Conservation (phyloP, 1,140 invertebrate species). For the Leptopilina clavipes region DNA sequence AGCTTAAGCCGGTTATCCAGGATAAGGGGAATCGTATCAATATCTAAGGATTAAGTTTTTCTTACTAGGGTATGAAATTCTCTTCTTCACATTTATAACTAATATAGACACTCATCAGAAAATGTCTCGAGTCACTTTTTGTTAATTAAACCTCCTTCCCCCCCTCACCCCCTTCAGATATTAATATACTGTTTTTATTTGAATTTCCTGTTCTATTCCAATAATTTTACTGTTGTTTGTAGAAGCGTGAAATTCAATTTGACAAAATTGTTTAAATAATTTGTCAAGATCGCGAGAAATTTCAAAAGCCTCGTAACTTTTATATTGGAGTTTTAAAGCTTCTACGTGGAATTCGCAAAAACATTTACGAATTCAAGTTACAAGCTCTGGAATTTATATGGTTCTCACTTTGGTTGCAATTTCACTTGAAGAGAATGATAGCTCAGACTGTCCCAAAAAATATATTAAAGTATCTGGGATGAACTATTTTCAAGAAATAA, state of each 20-base stretch:
- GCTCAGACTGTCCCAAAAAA: background rate
- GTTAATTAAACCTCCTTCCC: background rate
- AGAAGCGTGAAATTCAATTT: background rate
- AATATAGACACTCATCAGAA: background rate
- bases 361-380: constrained; percentile 20
- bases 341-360: constrained; percentile 19
- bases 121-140: background rate
- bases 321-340: constrained; percentile 13
- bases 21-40: constrained; percentile 33
- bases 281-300: background rate
- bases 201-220: too few species aligned
- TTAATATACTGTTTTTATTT: too few species aligned
- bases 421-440: background rate
- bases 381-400: constrained; percentile 19
- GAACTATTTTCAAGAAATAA: constrained; percentile 16
- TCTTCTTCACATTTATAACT: constrained; percentile 7
- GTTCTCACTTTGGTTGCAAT: constrained; percentile 15
- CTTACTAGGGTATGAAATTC: background rate
- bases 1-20: constrained; percentile 29
- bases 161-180: too few species aligned
- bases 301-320: constrained; percentile 10
- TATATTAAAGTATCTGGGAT: constrained; percentile 20
- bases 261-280: constrained; percentile 7
- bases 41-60: constrained; percentile 34
- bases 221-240: too few species aligned